Conservation (phyloP, 1,140 invertebrate genomes). For the Eufriesea mexicana region DNA sequence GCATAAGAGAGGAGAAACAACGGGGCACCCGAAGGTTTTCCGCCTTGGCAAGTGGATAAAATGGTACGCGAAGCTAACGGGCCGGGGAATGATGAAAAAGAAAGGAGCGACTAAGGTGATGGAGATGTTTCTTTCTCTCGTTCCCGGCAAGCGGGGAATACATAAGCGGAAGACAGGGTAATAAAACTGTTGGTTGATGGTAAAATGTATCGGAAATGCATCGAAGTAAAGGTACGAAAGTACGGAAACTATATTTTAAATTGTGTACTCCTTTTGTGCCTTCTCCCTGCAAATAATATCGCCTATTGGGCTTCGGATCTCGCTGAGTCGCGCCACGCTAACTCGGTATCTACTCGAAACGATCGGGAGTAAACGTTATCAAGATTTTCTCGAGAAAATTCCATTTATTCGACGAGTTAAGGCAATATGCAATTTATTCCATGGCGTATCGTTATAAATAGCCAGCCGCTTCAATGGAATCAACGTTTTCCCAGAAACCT, state of each 20-base stretch:
- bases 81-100: background rate
- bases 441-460: background rate
- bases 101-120: no score
- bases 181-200: background rate
- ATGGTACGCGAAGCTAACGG: background rate
- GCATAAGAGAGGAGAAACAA: background rate
- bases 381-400: conserved; percentile 8
- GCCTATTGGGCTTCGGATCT: background rate
- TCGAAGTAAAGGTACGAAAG: background rate
- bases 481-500: background rate
- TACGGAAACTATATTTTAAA: background rate
- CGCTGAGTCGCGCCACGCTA: background rate
- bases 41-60: background rate
- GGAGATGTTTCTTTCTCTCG: no score
- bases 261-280: background rate
- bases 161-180: no score
- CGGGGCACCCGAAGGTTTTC: conserved; percentile 4
- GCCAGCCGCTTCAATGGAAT: background rate
- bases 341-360: background rate
- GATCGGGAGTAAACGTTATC: background rate
- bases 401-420: conserved; percentile 4
- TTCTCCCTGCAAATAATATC: background rate
- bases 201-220: background rate
- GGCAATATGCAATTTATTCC: conserved; percentile 12
- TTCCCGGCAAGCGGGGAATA: no score